Percentiles rank a stretch among this genome's conserved stretches.
These are phyloP conservation scores for Coturnix japonica DNA, from an alignment of 2,113 vertebrate genomes.

Conservation along the genomic window DNA sequence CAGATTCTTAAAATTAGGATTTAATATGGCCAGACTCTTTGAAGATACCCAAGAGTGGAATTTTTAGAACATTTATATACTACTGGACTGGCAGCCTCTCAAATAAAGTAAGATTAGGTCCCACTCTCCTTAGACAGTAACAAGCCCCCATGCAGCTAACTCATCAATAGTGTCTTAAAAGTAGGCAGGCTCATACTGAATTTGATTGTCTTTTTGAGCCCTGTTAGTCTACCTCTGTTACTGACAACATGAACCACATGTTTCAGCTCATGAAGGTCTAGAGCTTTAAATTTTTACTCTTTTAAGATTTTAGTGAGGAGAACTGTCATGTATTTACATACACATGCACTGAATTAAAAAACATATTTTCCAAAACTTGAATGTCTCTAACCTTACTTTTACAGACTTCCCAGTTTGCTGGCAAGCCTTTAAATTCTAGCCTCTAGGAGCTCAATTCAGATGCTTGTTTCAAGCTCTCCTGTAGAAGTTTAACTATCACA, in stretches of 20 bases:
- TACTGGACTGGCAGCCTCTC: not conserved
- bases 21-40: not conserved
- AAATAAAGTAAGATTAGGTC: not conserved
- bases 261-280: not conserved
- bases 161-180: fast-evolving
- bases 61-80: not conserved
- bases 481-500: not conserved
- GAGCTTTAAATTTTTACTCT: not conserved
- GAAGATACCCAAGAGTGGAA: fast-evolving
- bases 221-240: not conserved
- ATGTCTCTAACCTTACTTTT: not conserved
- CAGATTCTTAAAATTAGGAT: not conserved
- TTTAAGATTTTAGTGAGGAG: not conserved
- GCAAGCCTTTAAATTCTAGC: not conserved
- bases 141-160: not conserved
- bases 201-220: not conserved
- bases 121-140: no score
- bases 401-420: not conserved
- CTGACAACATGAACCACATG: fast-evolving
- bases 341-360: not conserved
- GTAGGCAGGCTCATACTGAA: not conserved
- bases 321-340: no score
- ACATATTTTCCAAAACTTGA: not conserved
- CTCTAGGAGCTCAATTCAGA: not conserved
- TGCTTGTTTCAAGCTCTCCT: not conserved